phyloP scores from a whole-genome alignment of 1,140 invertebrate species.

The Eufriesea mexicana region DNA sequence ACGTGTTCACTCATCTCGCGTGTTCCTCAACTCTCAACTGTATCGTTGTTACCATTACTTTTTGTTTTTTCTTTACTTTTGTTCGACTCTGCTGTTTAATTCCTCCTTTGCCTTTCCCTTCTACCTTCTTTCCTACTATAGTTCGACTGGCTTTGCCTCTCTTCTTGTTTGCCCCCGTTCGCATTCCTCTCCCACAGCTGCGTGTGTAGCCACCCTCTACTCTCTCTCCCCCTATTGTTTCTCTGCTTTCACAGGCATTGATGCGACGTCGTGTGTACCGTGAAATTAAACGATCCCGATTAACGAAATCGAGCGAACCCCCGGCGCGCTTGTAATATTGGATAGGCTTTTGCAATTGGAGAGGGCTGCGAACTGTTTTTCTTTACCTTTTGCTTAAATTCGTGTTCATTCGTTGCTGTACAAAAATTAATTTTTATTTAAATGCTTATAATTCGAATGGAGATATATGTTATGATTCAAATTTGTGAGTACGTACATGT shows the following conservation, averaged over 20 bases:
- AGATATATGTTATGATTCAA: too few relatives aligned
- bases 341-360: neutral
- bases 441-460: too few relatives aligned
- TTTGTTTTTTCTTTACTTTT: neutral
- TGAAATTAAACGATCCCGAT: conserved; percentile 58
- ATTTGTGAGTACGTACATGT: too few relatives aligned
- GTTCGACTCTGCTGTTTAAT: neutral
- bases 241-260: conserved; percentile 22
- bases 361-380: too few relatives aligned
- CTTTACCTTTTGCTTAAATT: too few relatives aligned
- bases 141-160: neutral
- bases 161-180: neutral
- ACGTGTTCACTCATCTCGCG: too few relatives aligned
- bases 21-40: too few relatives aligned
- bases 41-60: neutral
- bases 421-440: too few relatives aligned
- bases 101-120: too few relatives aligned
- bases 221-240: neutral
- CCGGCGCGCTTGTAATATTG: conserved; percentile 1
- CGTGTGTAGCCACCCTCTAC: neutral
- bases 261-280: neutral
- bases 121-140: too few relatives aligned
- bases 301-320: conserved; percentile 46
- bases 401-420: too few relatives aligned
- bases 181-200: neutral